Evolutionary conservation across 2,888 invertebrate species (phyloP), one percentile per base, ranked within the genome.

Genomic region (Rambutsinella grinnellia): DNA sequence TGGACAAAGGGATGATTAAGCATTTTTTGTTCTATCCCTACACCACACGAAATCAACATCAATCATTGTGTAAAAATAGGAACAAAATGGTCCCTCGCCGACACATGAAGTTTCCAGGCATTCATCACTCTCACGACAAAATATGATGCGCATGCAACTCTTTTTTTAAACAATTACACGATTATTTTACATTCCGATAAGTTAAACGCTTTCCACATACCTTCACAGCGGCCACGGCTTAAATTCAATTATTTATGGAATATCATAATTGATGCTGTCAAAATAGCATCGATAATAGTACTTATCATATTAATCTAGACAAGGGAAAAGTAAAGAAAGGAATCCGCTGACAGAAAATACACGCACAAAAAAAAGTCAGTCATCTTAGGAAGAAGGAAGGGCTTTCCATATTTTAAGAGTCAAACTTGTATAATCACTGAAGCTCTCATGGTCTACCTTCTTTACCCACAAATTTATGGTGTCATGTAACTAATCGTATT

Each of bases 251-350:
- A 61, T 65, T 71, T 51, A 67, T 69, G 57, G 58, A 57, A 65
- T 72, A 72, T 72, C 72, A 68, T 81, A 81, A 81, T 81, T 81
- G 81, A 81, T 81, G 74, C 72, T 81, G 81, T 81, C 81, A 79
- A 77, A 79, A 77, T 69, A 81, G 70, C 79, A 79, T 81, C 65
- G 77, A 75, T 81, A 79, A 74, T 79, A 70, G 47, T 66, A 69
- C 65, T 76, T 79, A 79, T 79, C 79, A 36, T 51, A 79, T 68
- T 72, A 76, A 79, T 79, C 79, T 67, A 58, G 67, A 79, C 72
- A 36, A 36, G 36, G 23, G 23, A 54, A 49, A 49, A 49, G 75
- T 75, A 61, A 68, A 57, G 28, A 28, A n/a, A n/a, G n/a, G n/a
- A n/a, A n/a, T n/a, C n/a, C n/a, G n/a, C n/a, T n/a, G n/a, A n/a